phyloP scores from a whole-genome alignment of 2,113 vertebrate genomes.

The Penelope pileata region DNA sequence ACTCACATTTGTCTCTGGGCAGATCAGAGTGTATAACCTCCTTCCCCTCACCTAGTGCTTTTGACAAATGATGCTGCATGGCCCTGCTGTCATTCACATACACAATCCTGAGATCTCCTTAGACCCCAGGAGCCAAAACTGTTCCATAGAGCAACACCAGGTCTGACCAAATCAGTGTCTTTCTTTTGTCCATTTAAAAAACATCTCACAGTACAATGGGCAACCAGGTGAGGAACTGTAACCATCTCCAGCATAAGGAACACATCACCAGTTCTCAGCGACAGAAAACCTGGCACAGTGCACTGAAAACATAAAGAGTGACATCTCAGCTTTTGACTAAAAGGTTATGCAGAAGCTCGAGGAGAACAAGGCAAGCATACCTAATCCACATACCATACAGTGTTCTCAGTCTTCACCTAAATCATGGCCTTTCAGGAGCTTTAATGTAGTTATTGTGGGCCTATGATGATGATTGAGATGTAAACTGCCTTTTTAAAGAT shows the following conservation, averaged over 20 bases:
- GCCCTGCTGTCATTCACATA: not conserved
- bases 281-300: not conserved
- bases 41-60: not conserved
- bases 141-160: not conserved
- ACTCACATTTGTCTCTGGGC: not conserved
- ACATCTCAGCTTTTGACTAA: not conserved
- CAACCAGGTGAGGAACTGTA: not conserved
- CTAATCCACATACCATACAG: not conserved
- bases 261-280: not conserved
- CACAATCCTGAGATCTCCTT: not conserved
- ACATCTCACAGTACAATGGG: not conserved
- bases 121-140: not conserved
- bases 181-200: not conserved
- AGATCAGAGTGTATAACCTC: not conserved
- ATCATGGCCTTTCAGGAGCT: not conserved
- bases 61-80: rapidly evolving
- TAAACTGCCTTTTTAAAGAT: not conserved
- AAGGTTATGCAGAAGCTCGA: not conserved
- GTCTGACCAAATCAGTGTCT: not conserved
- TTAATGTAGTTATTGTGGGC: not conserved
- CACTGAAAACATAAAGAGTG: not conserved
- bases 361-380: not conserved
- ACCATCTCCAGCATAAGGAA: not conserved
- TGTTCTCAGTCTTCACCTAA: not conserved
- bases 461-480: rapidly evolving